These are phyloP conservation scores for Halcyon smyrnensis DNA, from an alignment of 2,797 vertebrate genomes.

Conservation along the genomic window DNA sequence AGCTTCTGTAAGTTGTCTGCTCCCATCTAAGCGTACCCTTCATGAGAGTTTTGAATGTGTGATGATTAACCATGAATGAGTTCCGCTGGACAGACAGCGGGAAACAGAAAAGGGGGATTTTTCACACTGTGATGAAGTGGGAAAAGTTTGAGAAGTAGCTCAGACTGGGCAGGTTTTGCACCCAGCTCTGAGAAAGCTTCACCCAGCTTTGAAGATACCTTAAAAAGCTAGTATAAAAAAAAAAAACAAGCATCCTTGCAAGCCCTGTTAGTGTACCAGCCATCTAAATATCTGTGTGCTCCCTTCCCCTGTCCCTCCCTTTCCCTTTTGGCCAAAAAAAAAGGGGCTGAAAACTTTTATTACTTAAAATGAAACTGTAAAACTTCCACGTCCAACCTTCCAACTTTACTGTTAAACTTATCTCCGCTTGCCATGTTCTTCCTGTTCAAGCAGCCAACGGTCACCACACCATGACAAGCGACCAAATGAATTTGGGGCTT, in stretches of 20 bases:
- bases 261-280: too few species aligned
- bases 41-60: neutral
- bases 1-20: neutral
- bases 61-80: rapidly evolving
- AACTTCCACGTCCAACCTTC: neutral
- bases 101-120: neutral
- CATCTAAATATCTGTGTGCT: rapidly evolving
- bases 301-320: neutral
- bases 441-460: neutral
- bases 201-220: neutral
- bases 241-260: neutral
- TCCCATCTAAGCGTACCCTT: neutral
- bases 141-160: neutral
- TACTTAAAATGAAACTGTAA: neutral
- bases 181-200: neutral
- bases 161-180: neutral
- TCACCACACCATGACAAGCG: rapidly evolving
- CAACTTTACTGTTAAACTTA: neutral
- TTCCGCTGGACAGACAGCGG: neutral
- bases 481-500: neutral
- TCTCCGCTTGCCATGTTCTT: neutral
- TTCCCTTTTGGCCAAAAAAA: rapidly evolving
- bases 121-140: neutral
- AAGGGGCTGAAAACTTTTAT: neutral
- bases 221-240: neutral